Evolutionary conservation across 1,140 invertebrate species (phyloP), one percentile per base, ranked within the genome.

Genomic region (Homalodisca vitripennis): DNA sequence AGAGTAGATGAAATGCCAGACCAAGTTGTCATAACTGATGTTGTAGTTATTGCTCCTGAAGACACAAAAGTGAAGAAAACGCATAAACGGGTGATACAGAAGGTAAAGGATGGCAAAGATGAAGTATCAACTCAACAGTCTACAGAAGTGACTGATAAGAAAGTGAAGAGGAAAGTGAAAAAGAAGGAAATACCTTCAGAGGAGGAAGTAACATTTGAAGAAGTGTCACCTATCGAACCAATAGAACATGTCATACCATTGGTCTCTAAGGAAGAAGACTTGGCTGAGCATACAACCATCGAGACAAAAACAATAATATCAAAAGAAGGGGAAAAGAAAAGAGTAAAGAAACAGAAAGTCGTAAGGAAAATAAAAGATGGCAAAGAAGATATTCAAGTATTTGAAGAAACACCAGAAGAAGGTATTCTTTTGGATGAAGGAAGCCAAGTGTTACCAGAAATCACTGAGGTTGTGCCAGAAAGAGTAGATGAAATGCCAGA

Each of bases 111-210:
- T 17, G 64, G 71, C 12, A 71, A 74, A 64, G 75, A 66, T 24
- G 26, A 69, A 77, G 73, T 34, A 57, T 70, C 77, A 24, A 70
- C 71, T 3, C 71, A 76, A 68, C 74, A 70, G 10, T 73, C 75
- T 46, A 77, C 76, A 71, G 79, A 79, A 71, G 74, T 76, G 66
- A 78, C 77, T 66, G 75, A 76, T 75, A 76, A 74, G 46, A 75
- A 78, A 63, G 78, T 80, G 68, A 74, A 80, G 76, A 74, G 68
- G 30, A 72, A 77, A 78, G 76, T 68, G 46, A 68, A 74, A n/a
- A 41, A 26, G 34, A 2, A 2, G 20, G 51, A 60, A 24, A 20
- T 26, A 26, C 47, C 22, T 6, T n/a, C n/a, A n/a, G n/a, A 3
- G n/a, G 67, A 57, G 34, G 48, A 31, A 32, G 26, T 53, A 51